A percentile compares a stretch with the other conserved stretches of the same genome.
These are phyloP conservation scores for Unio delphinus DNA, from an alignment of 2,888 invertebrate species.

Conservation along the genomic window DNA sequence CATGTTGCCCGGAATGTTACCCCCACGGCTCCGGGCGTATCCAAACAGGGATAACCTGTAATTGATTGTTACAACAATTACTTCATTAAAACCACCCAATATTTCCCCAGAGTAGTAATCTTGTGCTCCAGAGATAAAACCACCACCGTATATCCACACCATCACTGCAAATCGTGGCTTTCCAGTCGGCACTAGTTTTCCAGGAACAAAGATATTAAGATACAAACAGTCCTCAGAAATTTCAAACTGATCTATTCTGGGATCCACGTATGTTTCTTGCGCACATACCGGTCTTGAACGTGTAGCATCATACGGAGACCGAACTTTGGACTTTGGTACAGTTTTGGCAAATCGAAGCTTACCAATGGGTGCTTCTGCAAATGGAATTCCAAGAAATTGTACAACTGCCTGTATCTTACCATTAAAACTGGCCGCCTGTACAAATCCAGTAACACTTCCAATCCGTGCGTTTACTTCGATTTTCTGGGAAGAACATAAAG, in stretches of 20 bases:
- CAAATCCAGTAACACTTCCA: too few species aligned
- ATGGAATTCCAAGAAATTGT: slow-evolving; percentile 44
- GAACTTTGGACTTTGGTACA: slow-evolving; percentile 15
- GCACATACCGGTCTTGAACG: slow-evolving; percentile 37
- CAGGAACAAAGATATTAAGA: slow-evolving; percentile 49
- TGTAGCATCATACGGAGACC: slow-evolving; percentile 23
- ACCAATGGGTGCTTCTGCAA: slow-evolving; percentile 44
- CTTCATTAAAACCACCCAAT: slow-evolving; percentile 30
- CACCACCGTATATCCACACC: slow-evolving; percentile 46
- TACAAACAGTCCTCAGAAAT: slow-evolving; percentile 45
- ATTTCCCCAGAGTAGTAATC: slow-evolving; percentile 39
- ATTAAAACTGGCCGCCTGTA: too few species aligned
- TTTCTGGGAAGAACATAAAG: too few species aligned
- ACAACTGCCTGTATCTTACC: too few species aligned
- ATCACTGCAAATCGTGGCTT: slow-evolving; percentile 21
- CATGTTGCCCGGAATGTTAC: slow-evolving; percentile 48
- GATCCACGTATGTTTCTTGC: slow-evolving; percentile 18
- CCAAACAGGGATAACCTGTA: slow-evolving; percentile 51
- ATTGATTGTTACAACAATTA: slow-evolving; percentile 47
- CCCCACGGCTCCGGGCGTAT: slow-evolving; percentile 47
- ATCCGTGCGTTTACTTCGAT: too few species aligned
- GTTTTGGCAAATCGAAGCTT: slow-evolving; percentile 38
- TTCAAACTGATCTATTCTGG: too few species aligned
- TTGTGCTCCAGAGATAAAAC: slow-evolving; percentile 36
- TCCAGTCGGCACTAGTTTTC: not conserved